Conservation (phyloP, 2,888 invertebrate genomes). For the Archips xylosteana region DNA sequence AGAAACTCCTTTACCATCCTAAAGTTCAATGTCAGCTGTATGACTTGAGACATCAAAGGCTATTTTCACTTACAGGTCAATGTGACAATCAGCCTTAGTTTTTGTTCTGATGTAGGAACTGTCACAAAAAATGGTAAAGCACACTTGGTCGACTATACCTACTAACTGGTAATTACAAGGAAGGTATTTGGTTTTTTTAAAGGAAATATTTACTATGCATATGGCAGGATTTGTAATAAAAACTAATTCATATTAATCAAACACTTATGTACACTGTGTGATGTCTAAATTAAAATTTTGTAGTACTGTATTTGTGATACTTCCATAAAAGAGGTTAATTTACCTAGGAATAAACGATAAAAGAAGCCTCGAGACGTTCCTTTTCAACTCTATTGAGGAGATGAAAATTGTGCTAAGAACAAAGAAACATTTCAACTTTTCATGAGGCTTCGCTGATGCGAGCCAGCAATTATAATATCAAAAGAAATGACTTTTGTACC, state of each 20-base stretch:
- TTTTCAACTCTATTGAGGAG: constrained; percentile 51
- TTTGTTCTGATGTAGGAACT: no score
- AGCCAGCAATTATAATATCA: constrained; percentile 60
- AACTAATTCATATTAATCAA: neutral
- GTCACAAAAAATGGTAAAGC: no score
- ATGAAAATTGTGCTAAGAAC: constrained; percentile 59
- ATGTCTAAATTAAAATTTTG: neutral
- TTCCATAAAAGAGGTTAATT: constrained; percentile 30
- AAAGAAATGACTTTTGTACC: constrained; percentile 52
- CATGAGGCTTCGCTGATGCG: constrained; percentile 57
- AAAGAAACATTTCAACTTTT: constrained; percentile 60
- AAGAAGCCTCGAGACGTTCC: constrained; percentile 48
- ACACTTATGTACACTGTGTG: neutral
- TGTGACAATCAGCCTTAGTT: no score
- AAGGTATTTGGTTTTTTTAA: no score
- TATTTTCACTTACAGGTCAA: no score
- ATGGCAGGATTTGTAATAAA: neutral
- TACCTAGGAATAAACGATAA: constrained; percentile 45
- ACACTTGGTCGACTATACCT: no score
- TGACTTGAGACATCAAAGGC: no score
- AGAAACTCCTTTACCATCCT: no score
- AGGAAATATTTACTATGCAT: neutral
- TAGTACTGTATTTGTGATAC: neutral
- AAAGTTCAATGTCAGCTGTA: no score
- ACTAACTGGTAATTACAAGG: no score